Conservation (phyloP, 2,888 invertebrate genomes). For the Cactoblastis cactorum region DNA sequence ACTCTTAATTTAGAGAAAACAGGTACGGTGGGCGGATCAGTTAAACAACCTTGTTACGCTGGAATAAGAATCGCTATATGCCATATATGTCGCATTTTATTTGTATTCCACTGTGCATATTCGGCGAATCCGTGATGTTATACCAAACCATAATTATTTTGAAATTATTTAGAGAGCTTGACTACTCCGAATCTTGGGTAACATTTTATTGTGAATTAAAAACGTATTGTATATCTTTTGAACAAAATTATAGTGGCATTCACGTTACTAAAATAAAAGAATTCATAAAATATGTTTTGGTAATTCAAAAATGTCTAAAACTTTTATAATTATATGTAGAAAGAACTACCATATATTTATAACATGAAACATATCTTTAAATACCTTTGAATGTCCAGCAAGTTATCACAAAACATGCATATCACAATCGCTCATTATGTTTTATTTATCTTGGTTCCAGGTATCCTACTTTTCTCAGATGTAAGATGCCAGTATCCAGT, state of each 20-base stretch:
- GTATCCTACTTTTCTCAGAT: conserved; percentile 44
- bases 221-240: too few relatives aligned
- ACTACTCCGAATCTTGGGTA: not conserved
- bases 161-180: not conserved
- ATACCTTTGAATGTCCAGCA: too few relatives aligned
- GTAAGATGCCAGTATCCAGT: conserved; percentile 54
- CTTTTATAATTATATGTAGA: too few relatives aligned
- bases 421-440: too few relatives aligned
- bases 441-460: conserved; percentile 48
- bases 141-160: not conserved
- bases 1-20: conserved; percentile 1
- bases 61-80: not conserved
- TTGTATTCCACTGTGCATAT: not conserved
- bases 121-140: not conserved
- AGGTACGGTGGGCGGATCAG: not conserved
- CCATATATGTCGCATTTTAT: not conserved
- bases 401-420: too few relatives aligned
- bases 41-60: not conserved
- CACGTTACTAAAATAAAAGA: too few relatives aligned
- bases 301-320: too few relatives aligned
- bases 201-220: not conserved
- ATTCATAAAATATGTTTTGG: too few relatives aligned
- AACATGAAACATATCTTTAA: too few relatives aligned
- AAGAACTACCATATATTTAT: too few relatives aligned
- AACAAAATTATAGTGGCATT: too few relatives aligned